phyloP scores from a whole-genome alignment of 1,140 invertebrate species.

The Coenobita brevimanus region DNA sequence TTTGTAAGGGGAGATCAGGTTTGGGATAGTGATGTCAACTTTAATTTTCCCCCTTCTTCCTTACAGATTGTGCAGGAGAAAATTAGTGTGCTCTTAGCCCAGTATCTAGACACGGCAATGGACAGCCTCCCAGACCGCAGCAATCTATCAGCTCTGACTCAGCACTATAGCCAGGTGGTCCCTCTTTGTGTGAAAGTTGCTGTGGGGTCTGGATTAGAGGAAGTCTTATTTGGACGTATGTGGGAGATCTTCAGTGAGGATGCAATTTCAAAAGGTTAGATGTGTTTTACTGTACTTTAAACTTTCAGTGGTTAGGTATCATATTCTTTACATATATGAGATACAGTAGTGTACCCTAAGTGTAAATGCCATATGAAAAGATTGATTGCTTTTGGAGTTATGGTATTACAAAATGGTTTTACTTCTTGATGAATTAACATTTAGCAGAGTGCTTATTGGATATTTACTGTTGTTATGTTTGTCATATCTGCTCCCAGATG shows the following conservation, averaged over 20 bases:
- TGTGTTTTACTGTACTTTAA: too few relatives aligned
- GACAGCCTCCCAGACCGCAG: slow-evolving; percentile 69
- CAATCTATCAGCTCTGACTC: slow-evolving; percentile 69
- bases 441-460: too few relatives aligned
- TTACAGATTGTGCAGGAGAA: slow-evolving; percentile 62
- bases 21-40: background rate
- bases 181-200: slow-evolving; percentile 70
- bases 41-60: background rate
- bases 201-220: slow-evolving; percentile 70
- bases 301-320: too few relatives aligned
- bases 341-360: too few relatives aligned
- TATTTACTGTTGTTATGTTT: too few relatives aligned
- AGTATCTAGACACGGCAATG: slow-evolving; percentile 71
- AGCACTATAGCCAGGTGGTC: slow-evolving; percentile 71
- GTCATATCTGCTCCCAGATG: too few relatives aligned
- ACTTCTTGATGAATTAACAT: too few relatives aligned
- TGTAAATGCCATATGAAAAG: too few relatives aligned
- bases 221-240: slow-evolving; percentile 75
- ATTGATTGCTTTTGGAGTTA: too few relatives aligned
- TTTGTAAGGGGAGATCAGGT: background rate
- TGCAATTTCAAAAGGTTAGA: slow-evolving; percentile 69
- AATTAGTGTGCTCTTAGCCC: slow-evolving; percentile 68
- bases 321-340: too few relatives aligned
- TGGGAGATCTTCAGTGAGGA: slow-evolving; percentile 74
- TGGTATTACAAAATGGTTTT: too few relatives aligned